Conservation (phyloP, 2,888 invertebrate species). For the Acanthosepion lycidas region DNA sequence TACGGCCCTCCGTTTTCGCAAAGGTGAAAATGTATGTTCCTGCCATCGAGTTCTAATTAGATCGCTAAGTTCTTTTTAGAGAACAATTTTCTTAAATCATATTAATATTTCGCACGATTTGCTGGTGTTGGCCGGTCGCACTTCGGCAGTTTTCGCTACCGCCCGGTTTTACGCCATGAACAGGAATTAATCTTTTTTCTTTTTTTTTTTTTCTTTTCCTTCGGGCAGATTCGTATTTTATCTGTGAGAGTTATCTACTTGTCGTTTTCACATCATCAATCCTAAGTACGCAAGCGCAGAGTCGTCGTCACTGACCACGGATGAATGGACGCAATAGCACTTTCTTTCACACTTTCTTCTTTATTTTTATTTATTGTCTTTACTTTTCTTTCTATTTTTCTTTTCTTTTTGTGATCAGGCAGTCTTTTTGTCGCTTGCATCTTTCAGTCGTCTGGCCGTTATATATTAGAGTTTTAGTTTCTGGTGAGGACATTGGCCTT, state of each 20-base stretch:
- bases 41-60: neutral
- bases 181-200: neutral
- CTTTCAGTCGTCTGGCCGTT: too few species aligned
- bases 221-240: neutral
- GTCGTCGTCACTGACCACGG: neutral
- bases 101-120: constrained; percentile 8
- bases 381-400: neutral
- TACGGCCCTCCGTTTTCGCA: neutral
- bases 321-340: neutral
- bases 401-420: neutral
- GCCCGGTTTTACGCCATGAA: neutral
- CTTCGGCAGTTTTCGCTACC: neutral
- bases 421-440: too few species aligned
- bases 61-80: neutral
- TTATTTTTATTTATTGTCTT: neutral
- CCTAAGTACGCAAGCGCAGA: neutral
- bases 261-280: neutral
- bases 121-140: neutral
- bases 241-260: neutral
- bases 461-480: too few species aligned
- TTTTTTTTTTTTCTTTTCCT: neutral
- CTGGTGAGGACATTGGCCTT: too few species aligned
- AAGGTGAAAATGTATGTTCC: constrained; percentile 4
- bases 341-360: neutral
- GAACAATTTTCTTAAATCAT: constrained; percentile 33